Evolutionary conservation across 37 sponge, comb jelly and placozoan species (phyloP), one percentile per base, ranked within the genome.

Genomic region (Chondrilla cf. caribensis): DNA sequence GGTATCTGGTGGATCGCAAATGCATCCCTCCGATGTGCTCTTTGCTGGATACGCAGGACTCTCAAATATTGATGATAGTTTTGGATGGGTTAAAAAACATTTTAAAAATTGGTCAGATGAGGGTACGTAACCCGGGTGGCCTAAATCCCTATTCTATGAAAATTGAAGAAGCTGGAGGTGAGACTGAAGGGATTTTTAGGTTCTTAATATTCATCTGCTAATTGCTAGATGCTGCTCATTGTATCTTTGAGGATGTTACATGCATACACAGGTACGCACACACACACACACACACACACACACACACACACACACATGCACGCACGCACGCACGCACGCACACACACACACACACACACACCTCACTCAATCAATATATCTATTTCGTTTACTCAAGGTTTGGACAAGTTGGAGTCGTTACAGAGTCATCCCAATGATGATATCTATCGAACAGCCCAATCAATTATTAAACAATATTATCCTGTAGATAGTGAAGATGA

Each of bases 1-100:
- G 75, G 2, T 44, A 40, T n/a, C 40, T 79, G n/a, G 68, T 84
- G 29, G 67, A 33, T 4, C 19, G 25, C 2, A 79, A 78, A 3
- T 37, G 32, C 44, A 78, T 84, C 54, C 41, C 82, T 19, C 82
- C 82, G 0, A n/a, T 86, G 38, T 86, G 87, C 39, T 3, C 35
- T 1, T 58, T 86, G 24, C 71, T 86, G 28, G 21, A 28, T 18
- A 37, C 62, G 0, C 25, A 58, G 7, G 87, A 86, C 58, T 15
- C 68, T 3, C 86, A 90, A 85, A 84, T 87, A 22, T 41, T 87
- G 28, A 86, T 87, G 31, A 95, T 97, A 25, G 72, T 92, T 33
- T 60, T 97, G 57, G 96, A 97, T 83, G 97, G 90, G 0, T 77
- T 97, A 17, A 71, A 47, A 4, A 89, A 94, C 44, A 87, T 93